phyloP scores from a whole-genome alignment of 2,888 invertebrate species.

The Tachystola acroxantha region DNA sequence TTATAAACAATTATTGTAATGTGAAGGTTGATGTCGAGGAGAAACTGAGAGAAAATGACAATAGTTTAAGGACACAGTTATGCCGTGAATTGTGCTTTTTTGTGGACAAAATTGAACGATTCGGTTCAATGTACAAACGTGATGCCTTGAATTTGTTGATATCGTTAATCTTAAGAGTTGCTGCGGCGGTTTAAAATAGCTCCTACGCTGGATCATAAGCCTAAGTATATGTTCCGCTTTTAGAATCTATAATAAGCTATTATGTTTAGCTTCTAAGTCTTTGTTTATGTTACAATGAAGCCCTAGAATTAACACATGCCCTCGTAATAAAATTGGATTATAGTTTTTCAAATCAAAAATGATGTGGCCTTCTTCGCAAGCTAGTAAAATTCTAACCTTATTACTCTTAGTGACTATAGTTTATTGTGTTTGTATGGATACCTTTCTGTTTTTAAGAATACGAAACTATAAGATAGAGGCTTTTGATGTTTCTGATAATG shows the following conservation, averaged over 20 bases:
- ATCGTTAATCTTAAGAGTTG: not conserved
- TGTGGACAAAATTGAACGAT: too few species aligned
- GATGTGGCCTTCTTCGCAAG: conserved; percentile 86
- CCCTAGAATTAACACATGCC: not conserved
- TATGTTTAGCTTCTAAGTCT: too few species aligned
- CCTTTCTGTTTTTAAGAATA: conserved; percentile 83
- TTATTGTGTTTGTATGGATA: conserved; percentile 86
- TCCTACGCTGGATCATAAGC: not conserved
- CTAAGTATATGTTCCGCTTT: not conserved
- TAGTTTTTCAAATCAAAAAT: too few species aligned
- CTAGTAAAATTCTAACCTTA: conserved; percentile 82
- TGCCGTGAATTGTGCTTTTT: too few species aligned
- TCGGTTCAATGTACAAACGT: too few species aligned
- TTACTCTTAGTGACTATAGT: conserved; percentile 76
- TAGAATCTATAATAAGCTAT: too few species aligned
- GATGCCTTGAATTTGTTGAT: conserved; percentile 1
- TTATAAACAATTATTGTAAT: too few species aligned
- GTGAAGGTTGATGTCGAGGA: too few species aligned
- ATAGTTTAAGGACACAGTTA: too few species aligned
- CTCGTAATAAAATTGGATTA: conserved; percentile 5
- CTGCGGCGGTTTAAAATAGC: not conserved
- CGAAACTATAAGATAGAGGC: conserved; percentile 81
- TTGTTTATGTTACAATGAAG: not conserved
- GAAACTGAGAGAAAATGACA: too few species aligned
- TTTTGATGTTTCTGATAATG: conserved; percentile 35